Evolutionary conservation across 2,888 invertebrate species (phyloP), one percentile per base, ranked within the genome.

Genomic region (Himalopsyche anomala): DNA sequence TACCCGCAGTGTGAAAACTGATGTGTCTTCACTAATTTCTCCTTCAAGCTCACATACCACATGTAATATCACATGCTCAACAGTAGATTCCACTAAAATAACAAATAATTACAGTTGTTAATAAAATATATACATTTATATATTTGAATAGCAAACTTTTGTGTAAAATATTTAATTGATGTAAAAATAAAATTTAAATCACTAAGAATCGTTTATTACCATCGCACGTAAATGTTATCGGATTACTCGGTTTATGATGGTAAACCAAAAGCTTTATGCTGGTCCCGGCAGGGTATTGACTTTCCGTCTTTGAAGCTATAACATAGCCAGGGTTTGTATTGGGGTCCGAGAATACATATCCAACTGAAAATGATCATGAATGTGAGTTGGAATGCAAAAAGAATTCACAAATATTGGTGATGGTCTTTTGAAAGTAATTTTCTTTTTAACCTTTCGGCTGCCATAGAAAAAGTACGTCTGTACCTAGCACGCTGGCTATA

Each of bases 191-290:
- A 69, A 69, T 74, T 17, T 15, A 45, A 79, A 54, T 83, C 9
- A 85, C 80, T 82, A 42, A 19, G n/a, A 83, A 51, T 51, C 15
- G 51, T 51, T 51, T 84, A 55, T 87, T 92, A 98, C 98, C 97
- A 92, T 98, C 98, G 90, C 98, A 98, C 56, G 98, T 98, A 91
- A 99, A 99, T 15, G 95, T 95, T 89, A 98, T 95, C 9, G 98
- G 97, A 91, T 94, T 93, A 86, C 93, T 92, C 28, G 92, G 91
- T 87, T 94, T 94, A 12, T 94, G 93, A 90, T 94, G 94, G 85
- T 93, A 95, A 87, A 99, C 97, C 90, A 97, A 94, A 89, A 99
- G 93, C 92, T 98, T 98, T 89, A 99, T 96, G 91, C 98, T 98
- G 82, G 97, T 97, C 89, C 96, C 95, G 38, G 93, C 92, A 45